Conservation (phyloP, 2,797 vertebrate genomes). For the Hafferia zeledoni region DNA sequence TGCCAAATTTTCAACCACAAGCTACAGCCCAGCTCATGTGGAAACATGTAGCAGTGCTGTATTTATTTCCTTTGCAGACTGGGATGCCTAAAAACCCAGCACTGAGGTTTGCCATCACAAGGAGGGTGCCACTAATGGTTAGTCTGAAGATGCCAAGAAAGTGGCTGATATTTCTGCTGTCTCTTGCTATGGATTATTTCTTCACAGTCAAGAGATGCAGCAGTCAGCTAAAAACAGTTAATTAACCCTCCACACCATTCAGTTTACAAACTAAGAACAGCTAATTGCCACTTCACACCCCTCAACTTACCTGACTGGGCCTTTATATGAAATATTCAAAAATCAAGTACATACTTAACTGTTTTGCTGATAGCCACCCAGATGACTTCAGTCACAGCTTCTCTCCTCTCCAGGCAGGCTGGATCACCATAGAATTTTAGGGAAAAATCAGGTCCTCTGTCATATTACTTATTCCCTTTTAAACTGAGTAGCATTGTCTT, state of each 20-base stretch:
- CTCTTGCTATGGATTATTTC: not conserved
- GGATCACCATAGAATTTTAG: not conserved
- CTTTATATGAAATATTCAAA: not conserved
- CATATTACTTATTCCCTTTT: not conserved
- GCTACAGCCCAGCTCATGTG: not conserved
- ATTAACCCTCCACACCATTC: not conserved
- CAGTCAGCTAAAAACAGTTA: not conserved
- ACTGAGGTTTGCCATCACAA: rapidly evolving
- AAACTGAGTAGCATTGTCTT: not conserved
- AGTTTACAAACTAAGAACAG: not conserved
- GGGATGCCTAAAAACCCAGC: not conserved
- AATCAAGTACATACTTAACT: not conserved
- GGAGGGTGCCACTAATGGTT: not conserved
- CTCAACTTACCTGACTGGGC: not conserved
- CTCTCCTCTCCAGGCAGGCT: not conserved
- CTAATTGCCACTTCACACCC: not conserved
- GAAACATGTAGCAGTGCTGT: not conserved
- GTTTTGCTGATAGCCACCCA: not conserved
- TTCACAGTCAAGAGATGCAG: not conserved
- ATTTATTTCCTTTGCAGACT: not conserved
- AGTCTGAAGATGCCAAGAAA: not conserved
- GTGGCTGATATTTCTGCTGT: not conserved
- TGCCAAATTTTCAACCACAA: not conserved
- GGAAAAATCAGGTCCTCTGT: not conserved
- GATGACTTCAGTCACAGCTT: not conserved